A percentile compares a stretch with the other conserved stretches of the same genome.
Evolutionary conservation across 2,888 invertebrate genomes (phyloP).

Genomic region (Drosophila pseudotalamancana): DNA sequence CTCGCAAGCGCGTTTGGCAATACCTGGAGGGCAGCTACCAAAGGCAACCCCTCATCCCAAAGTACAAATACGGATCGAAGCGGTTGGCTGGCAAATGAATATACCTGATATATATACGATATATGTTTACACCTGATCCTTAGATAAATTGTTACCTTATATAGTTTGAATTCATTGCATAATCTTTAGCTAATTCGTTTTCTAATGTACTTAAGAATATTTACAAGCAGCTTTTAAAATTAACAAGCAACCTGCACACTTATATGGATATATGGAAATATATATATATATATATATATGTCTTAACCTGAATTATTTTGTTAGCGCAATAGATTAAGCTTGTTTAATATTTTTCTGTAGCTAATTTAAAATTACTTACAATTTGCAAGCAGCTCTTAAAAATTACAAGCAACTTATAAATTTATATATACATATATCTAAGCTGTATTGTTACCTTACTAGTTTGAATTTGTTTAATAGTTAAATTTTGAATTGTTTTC

Average conservation of each 20-base stretch:
- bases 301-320: not conserved
- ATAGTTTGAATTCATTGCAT: not conserved
- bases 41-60: conserved; percentile 47
- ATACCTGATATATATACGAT: not conserved
- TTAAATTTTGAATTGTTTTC: no score
- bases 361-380: no score
- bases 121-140: not conserved
- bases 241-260: not conserved
- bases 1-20: conserved; percentile 48
- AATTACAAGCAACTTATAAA: not conserved
- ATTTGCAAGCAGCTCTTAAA: not conserved
- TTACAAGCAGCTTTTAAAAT: not conserved
- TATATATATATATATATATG: not conserved
- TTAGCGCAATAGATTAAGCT: not conserved
- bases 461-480: not conserved
- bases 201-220: not conserved
- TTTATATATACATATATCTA: not conserved
- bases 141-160: not conserved
- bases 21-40: conserved; percentile 45
- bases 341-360: not conserved
- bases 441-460: not conserved
- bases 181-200: conserved; percentile 2
- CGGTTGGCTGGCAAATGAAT: conserved; percentile 3
- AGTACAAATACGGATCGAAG: conserved; percentile 39
- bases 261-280: not conserved